phyloP scores from a whole-genome alignment of 2,113 vertebrate species.

The Cynopterus brachyotis region DNA sequence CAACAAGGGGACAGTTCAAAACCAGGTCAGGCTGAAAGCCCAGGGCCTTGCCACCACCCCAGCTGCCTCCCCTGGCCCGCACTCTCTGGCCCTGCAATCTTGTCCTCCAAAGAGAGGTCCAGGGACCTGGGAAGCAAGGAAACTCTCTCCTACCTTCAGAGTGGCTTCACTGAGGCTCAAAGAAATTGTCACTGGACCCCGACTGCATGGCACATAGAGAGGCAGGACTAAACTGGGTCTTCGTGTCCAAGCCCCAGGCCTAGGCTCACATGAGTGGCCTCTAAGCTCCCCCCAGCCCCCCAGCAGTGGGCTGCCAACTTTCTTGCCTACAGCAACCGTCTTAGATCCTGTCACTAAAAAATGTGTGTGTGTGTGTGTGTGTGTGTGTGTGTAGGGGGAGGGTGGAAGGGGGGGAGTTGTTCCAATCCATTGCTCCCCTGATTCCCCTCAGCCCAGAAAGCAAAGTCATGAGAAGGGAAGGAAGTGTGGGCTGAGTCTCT shows the following conservation, averaged over 20 bases:
- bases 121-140: background rate
- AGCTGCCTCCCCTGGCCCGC: background rate
- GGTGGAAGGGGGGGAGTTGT: background rate
- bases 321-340: slow-evolving; percentile 12
- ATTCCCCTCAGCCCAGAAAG: background rate
- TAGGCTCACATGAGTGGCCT: background rate
- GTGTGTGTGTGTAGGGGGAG: background rate
- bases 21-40: background rate
- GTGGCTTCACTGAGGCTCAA: background rate
- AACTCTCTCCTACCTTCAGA: background rate
- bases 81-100: background rate
- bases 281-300: background rate
- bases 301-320: background rate
- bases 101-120: background rate
- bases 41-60: background rate
- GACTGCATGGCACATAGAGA: background rate
- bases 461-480: background rate
- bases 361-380: slow-evolving; percentile 6
- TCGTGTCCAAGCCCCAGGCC: background rate
- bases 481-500: background rate
- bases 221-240: background rate
- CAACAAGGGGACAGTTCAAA: background rate
- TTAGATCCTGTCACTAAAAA: slow-evolving; percentile 65
- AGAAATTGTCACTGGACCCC: background rate
- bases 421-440: background rate